Base-by-base conservation (phyloP, 2,113 vertebrate species). In the Anseranas semipalmata region DNA sequence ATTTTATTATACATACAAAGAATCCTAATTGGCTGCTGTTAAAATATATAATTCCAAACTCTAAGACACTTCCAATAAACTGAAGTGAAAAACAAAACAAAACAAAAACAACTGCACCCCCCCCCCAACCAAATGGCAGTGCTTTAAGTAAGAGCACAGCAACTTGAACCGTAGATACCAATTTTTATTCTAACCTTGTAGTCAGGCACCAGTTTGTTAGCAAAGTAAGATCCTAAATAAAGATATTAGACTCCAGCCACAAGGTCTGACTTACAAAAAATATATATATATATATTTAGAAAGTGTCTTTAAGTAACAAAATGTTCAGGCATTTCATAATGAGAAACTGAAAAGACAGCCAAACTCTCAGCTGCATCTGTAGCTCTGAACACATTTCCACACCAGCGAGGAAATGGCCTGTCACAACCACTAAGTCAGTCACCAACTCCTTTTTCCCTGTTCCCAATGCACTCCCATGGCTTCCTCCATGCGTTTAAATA, bases 401-500 rank as follows among this genome's bases (percentile, higher is more conserved):
- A 27, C 17, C 67, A 45, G 41, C 0, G 0, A 52, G 43, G 82
- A 86, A 60, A 33, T 3, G 14, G 10, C 56, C 45, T 14, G 25
- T 46, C 50, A 53, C 50, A 71, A 41, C 43, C 52, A 58, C 0
- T 1, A 24, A 33, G 30, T 17, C 37, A 27, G 63, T 53, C 7
- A 27, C 45, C 58, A 43, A 8, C 39, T 66, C 30, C 18, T 55
- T n/a, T 14, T 50, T 15, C 32, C 67, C 28, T 19, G 24, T 46
- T 56, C 50, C 63, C 1, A 1, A 7, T 10, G 27, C 43, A 2
- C 16, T 63, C 30, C 46, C 67, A 24, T 0, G 7, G 73, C 28
- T 13, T 9, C 35, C 9, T 1, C 28, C 0, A 1, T 15, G 7
- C 6, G 1, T 11, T 68, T 37, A 45, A 72, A 39, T 33, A 33